These are phyloP conservation scores for Dryoscopus gambensis DNA, from an alignment of 2,113 vertebrate species.

Conservation along the genomic window DNA sequence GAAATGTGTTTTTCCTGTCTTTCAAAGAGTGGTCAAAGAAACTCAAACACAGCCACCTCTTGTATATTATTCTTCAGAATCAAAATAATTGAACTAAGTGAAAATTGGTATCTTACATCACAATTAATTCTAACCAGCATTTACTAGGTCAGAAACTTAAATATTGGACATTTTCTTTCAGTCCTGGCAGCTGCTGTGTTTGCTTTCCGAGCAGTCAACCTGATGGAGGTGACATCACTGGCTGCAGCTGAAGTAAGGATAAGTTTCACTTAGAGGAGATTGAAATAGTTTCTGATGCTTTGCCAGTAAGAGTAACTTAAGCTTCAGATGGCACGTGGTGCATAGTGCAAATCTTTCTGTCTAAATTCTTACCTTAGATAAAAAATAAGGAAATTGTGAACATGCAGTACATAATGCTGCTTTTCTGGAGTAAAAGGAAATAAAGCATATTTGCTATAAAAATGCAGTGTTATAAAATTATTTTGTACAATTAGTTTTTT, in stretches of 20 bases:
- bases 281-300: constrained; percentile 83
- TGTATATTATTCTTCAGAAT: not conserved
- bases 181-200: constrained; percentile 96
- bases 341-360: constrained; percentile 64
- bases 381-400: constrained; percentile 19
- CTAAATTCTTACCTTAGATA: constrained; percentile 32
- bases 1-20: not conserved
- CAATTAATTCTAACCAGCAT: not conserved
- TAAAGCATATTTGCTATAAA: not conserved
- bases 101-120: not conserved
- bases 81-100: not conserved
- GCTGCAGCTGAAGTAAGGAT: constrained; percentile 94
- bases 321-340: constrained; percentile 71
- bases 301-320: constrained; percentile 76
- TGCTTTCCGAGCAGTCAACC: constrained; percentile 95
- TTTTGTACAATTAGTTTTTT: not conserved
- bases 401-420: not conserved
- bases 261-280: constrained; percentile 72
- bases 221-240: constrained; percentile 98
- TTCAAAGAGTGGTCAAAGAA: not conserved
- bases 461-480: not conserved
- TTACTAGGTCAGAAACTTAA: constrained; percentile 47
- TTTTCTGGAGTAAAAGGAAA: not conserved
- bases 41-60: not conserved
- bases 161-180: constrained; percentile 75